A percentile compares a stretch with the other conserved stretches of the same genome.
phyloP scores from a whole-genome alignment of 1,140 invertebrate species.

The Orchesella cincta region DNA sequence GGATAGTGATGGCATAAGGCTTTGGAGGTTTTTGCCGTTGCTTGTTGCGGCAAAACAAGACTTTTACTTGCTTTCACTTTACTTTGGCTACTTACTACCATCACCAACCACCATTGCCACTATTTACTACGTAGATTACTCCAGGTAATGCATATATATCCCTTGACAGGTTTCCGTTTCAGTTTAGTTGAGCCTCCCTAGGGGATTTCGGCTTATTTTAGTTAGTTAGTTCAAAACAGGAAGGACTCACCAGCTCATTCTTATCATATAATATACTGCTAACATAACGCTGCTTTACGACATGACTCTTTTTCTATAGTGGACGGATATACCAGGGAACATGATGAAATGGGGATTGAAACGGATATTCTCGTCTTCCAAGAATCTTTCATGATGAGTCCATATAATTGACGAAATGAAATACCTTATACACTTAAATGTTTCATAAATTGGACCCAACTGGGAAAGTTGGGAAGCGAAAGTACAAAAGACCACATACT shows the following conservation, averaged over 20 bases:
- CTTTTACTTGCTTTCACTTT: not conserved
- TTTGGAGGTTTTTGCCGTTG: conserved; percentile 16
- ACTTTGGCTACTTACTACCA: not conserved
- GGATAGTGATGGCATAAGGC: not conserved
- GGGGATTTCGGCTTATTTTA: conserved; percentile 29
- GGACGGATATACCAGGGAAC: too few relatives aligned
- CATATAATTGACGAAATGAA: not conserved
- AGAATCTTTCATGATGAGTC: conserved; percentile 11
- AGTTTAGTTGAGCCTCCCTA: conserved; percentile 26
- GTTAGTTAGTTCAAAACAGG: conserved; percentile 27
- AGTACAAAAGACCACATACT: not conserved
- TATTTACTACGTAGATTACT: not conserved
- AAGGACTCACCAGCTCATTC: not conserved
- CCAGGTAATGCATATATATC: conserved; percentile 16
- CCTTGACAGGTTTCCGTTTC: conserved; percentile 29
- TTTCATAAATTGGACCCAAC: not conserved
- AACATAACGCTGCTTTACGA: not conserved
- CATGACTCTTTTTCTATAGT: not conserved
- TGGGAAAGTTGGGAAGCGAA: not conserved
- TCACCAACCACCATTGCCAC: not conserved
- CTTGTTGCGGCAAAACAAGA: not conserved
- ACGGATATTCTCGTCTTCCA: conserved; percentile 3
- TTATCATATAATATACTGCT: not conserved
- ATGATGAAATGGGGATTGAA: conserved; percentile 15
- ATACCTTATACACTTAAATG: not conserved